Evolutionary conservation across 2,888 invertebrate species (phyloP).

Genomic region (Augochlorella aurata): DNA sequence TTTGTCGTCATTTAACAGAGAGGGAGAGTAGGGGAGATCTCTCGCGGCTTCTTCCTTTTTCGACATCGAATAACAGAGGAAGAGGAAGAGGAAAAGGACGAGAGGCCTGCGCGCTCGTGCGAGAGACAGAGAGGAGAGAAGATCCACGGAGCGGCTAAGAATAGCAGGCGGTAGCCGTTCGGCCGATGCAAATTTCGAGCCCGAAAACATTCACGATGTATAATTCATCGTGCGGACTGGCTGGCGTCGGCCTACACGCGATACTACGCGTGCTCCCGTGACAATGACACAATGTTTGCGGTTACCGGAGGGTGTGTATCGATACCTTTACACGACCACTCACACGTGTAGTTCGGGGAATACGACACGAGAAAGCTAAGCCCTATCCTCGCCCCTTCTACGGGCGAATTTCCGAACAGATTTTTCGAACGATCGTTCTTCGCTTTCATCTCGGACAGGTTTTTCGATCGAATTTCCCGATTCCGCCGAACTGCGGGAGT

Average conservation of each 20-base stretch:
- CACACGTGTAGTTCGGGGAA: slow-evolving; percentile 33
- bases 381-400: slow-evolving; percentile 16
- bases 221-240: slow-evolving; percentile 71
- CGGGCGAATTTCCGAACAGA: slow-evolving; percentile 33
- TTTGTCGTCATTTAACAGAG: slow-evolving; percentile 30
- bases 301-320: slow-evolving; percentile 57
- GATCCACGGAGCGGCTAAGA: slow-evolving; percentile 60
- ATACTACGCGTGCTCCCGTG: slow-evolving; percentile 68
- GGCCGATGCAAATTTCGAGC: slow-evolving; percentile 72
- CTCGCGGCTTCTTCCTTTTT: slow-evolving; percentile 36
- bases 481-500: too few species aligned
- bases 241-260: slow-evolving; percentile 68
- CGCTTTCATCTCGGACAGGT: too few species aligned
- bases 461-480: too few species aligned
- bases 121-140: slow-evolving; percentile 40
- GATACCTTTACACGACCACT: slow-evolving; percentile 41
- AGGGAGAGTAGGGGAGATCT: background rate
- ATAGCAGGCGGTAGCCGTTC: slow-evolving; percentile 70
- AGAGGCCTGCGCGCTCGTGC: background rate
- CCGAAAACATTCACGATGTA: slow-evolving; percentile 72
- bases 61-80: slow-evolving; percentile 31
- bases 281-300: slow-evolving; percentile 71
- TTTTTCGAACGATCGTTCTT: too few species aligned
- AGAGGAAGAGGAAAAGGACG: slow-evolving; percentile 18
- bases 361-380: slow-evolving; percentile 28